phyloP scores from a whole-genome alignment of 2,888 invertebrate species.

The Bedellia somnulentella region DNA sequence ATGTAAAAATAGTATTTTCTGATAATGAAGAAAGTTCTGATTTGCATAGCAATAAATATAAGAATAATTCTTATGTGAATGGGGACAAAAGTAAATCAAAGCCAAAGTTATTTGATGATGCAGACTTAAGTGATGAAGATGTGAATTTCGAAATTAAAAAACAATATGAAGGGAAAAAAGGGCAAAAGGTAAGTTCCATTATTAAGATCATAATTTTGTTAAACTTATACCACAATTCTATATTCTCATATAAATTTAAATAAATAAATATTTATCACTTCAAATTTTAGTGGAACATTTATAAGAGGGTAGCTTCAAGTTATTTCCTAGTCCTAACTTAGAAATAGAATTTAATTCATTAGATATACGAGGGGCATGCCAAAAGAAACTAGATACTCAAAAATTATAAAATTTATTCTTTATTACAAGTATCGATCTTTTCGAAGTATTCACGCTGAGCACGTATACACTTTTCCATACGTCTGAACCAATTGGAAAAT shows the following conservation, averaged over 20 bases:
- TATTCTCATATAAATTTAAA: background rate
- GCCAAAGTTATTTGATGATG: conserved; percentile 47
- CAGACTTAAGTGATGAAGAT: conserved; percentile 55
- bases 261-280: no score
- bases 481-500: no score
- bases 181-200: conserved; percentile 54
- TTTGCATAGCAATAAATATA: conserved; percentile 3
- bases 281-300: no score
- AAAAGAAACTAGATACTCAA: no score
- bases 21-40: conserved; percentile 33
- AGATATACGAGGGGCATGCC: no score
- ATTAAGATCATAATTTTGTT: background rate
- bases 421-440: no score
- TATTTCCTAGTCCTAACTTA: no score
- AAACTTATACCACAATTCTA: background rate
- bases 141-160: conserved; percentile 65
- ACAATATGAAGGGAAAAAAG: conserved; percentile 67
- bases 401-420: no score
- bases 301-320: no score
- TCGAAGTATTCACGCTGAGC: no score
- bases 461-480: no score
- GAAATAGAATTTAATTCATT: no score
- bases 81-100: conserved; percentile 9
- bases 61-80: conserved; percentile 9
- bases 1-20: conserved; percentile 67